Evolutionary conservation across 2,113 vertebrate genomes (phyloP).

Genomic region (Notothenia coriiceps): DNA sequence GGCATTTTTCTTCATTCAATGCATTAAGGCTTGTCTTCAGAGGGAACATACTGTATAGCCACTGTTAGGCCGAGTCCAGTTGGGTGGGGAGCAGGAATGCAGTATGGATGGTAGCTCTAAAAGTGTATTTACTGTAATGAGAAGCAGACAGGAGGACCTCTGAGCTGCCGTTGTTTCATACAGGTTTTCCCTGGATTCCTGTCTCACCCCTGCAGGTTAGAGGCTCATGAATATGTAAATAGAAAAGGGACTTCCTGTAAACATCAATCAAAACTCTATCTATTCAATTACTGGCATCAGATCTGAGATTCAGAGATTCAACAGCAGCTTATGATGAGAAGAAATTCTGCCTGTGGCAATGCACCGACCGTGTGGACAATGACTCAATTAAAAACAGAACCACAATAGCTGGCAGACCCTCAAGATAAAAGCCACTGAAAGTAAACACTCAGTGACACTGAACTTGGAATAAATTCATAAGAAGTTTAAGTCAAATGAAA

Average conservation of each 20-base stretch:
- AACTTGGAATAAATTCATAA: conserved; percentile 52
- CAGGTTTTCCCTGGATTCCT: conserved; percentile 76
- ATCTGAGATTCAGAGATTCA: conserved; percentile 69
- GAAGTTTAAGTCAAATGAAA: conserved; percentile 54
- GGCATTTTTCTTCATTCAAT: conserved; percentile 50
- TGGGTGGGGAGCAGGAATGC: conserved; percentile 56
- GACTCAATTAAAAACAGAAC: conserved; percentile 73
- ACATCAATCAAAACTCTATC: conserved; percentile 83
- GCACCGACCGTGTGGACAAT: conserved; percentile 75
- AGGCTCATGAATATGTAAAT: conserved; percentile 83
- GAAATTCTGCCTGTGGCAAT: conserved; percentile 67
- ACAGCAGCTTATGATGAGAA: conserved; percentile 73
- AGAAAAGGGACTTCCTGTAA: conserved; percentile 79
- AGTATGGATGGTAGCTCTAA: conserved; percentile 60
- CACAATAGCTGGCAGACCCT: conserved; percentile 55
- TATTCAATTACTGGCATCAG: conserved; percentile 78
- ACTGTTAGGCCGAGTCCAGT: conserved; percentile 50
- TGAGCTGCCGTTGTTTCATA: conserved; percentile 75
- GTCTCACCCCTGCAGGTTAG: conserved; percentile 74
- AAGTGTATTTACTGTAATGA: conserved; percentile 76
- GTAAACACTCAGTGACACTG: conserved; percentile 55
- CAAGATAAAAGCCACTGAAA: conserved; percentile 42
- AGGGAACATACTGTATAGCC: conserved; percentile 27
- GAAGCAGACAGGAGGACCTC: conserved; percentile 77
- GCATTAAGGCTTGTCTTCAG: conserved; percentile 35